These are phyloP conservation scores for Callosobruchus maculatus DNA, from an alignment of 2,888 invertebrate species.

Conservation along the genomic window DNA sequence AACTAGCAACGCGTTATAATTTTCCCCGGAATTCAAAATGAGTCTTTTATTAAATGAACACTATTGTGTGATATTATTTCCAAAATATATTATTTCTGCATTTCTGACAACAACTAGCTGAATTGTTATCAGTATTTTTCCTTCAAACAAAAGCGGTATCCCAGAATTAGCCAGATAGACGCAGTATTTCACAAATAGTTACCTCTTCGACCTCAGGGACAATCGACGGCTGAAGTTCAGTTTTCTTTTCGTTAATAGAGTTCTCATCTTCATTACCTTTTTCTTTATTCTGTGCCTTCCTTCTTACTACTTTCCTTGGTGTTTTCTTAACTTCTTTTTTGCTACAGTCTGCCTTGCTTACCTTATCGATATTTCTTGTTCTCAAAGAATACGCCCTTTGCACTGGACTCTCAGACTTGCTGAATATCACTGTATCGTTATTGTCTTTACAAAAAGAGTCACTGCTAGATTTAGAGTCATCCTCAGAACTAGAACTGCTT, in stretches of 20 bases:
- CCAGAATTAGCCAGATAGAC: too few relatives aligned
- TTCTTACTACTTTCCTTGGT: neutral
- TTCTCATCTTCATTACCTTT: slow-evolving; percentile 1
- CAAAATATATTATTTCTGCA: too few relatives aligned
- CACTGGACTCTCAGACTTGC: slow-evolving; percentile 14
- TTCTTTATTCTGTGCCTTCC: neutral
- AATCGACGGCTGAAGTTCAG: neutral
- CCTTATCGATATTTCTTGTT: slow-evolving; percentile 8
- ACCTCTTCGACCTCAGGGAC: too few relatives aligned
- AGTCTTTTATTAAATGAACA: too few relatives aligned
- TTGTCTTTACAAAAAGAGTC: slow-evolving; percentile 10
- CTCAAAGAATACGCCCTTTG: slow-evolving; percentile 16
- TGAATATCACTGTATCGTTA: slow-evolving; percentile 26
- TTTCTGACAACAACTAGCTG: too few relatives aligned
- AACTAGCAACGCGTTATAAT: too few relatives aligned
- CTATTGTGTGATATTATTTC: too few relatives aligned
- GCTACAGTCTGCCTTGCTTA: neutral
- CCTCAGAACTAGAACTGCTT: slow-evolving; percentile 11
- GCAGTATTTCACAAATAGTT: too few relatives aligned
- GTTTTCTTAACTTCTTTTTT: slow-evolving; percentile 1
- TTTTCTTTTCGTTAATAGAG: neutral
- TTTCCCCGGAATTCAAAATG: too few relatives aligned
- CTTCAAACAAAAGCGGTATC: too few relatives aligned
- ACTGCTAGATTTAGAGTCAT: slow-evolving; percentile 1
- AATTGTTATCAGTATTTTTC: too few relatives aligned